Evolutionary conservation across 2,888 invertebrate species (phyloP).

Genomic region (Drosophila demipolita): DNA sequence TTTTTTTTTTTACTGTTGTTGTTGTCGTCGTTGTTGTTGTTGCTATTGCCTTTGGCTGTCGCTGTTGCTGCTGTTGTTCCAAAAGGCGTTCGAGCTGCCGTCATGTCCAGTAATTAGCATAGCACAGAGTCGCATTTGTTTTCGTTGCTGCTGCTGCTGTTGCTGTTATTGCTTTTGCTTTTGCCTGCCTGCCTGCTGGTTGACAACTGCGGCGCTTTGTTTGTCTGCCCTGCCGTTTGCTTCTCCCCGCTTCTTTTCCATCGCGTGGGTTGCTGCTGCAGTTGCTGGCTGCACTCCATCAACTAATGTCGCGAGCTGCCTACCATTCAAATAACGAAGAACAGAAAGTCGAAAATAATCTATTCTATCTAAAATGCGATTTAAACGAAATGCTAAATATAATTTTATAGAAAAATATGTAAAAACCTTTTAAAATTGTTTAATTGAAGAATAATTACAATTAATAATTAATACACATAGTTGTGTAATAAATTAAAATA

Average conservation of each 20-base stretch:
- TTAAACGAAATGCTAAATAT: background rate
- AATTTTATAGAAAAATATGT: background rate
- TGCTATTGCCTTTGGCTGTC: constrained; percentile 30
- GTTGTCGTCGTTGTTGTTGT: constrained; percentile 16
- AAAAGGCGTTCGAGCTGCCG: constrained; percentile 65
- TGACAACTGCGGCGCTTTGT: constrained; percentile 76
- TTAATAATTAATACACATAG: background rate
- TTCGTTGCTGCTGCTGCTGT: constrained; percentile 13
- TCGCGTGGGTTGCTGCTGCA: constrained; percentile 43
- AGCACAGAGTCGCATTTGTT: constrained; percentile 70
- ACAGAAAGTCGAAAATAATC: background rate
- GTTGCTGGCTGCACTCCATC: constrained; percentile 25
- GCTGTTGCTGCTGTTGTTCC: constrained; percentile 37
- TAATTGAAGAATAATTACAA: background rate
- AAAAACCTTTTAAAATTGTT: background rate
- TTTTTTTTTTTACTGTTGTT: constrained; percentile 20
- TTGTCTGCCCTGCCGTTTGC: constrained; percentile 44
- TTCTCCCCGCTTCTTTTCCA: background rate
- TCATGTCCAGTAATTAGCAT: constrained; percentile 81
- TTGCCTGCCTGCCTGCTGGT: constrained; percentile 21
- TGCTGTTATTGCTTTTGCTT: constrained; percentile 14
- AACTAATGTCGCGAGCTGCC: constrained; percentile 26
- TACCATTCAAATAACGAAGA: constrained; percentile 7
- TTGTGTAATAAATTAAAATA: background rate
- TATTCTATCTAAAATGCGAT: background rate